Evolutionary conservation across 2,797 vertebrate genomes (phyloP).

Genomic region (Podargus strigoides): DNA sequence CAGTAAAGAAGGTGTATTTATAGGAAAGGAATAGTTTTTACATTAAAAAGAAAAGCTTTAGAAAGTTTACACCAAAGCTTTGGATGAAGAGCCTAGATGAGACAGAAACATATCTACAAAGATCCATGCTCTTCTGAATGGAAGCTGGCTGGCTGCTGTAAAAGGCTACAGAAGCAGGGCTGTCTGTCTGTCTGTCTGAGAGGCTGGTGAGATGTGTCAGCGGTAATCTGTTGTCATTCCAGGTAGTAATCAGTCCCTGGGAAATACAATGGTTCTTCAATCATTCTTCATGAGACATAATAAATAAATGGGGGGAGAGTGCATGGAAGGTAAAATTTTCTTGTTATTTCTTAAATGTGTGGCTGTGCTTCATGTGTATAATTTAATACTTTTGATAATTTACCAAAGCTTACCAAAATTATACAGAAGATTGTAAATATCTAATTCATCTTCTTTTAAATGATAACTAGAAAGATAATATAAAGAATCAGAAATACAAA

Average conservation of each 20-base stretch:
- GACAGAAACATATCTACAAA: not conserved
- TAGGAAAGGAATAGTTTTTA: not conserved
- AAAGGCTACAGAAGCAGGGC: not conserved
- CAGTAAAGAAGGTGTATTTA: not conserved
- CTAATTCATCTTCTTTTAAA: not conserved
- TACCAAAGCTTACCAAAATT: not conserved
- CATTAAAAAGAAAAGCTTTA: not conserved
- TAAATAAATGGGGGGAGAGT: not conserved
- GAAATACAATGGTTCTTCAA: not conserved
- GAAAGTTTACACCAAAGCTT: not conserved
- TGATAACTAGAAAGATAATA: not conserved
- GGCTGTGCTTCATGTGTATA: not conserved
- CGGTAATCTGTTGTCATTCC: not conserved
- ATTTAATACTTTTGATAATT: not conserved
- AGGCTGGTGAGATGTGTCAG: not conserved
- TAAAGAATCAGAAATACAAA: not conserved
- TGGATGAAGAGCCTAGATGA: not conserved
- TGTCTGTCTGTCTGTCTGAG: not conserved
- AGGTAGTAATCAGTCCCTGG: not conserved
- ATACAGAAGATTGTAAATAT: not conserved
- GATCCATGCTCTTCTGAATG: not conserved
- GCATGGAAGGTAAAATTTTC: not conserved
- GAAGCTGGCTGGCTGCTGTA: not conserved
- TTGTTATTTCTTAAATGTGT: not conserved
- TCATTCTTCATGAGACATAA: not conserved